Base-by-base conservation (phyloP, 2,113 vertebrate genomes). In the Cololabis saira region DNA sequence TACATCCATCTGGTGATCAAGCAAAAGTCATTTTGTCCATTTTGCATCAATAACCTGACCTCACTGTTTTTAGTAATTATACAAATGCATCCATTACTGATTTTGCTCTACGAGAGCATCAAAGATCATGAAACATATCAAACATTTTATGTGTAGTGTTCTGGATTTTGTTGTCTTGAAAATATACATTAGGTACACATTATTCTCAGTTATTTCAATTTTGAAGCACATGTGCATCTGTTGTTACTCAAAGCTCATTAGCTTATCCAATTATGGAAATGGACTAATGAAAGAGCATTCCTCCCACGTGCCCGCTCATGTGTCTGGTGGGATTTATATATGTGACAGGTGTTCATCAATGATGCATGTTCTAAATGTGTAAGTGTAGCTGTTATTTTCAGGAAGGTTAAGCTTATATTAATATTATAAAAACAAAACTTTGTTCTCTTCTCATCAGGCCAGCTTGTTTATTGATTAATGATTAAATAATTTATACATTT, bases 311-410 rank as follows among this genome's bases (percentile, higher is more conserved):
- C 80, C 52, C 72, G 66, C 66, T 67, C 41, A 43, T 42, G 54
- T 65, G 71, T 74, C 68, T 50, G 27, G 51, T 47, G 15, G 72
- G 78, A 88, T 88, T 87, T 76, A 79, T 80, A 73, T 16, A 40
- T 27, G 42, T 80, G 76, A 80, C 84, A 87, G 82, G 77, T 81
- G 70, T 52, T 70, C 60, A 56, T 60, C 74, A 69, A 61, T 67
- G 64, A 76, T 37, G 71, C 67, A 37, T 45, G 65, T 62, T 55
- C 55, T 33, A 16, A 42, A 27, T 37, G 49, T 12, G n/a, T 64
- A 13, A 59, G 42, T 51, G 12, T 51, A 71, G 55, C 37, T 52
- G 22, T 57, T 65, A 82, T 80, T 78, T 54, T 33, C 33, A 53
- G n/a, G 49, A 37, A 67, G 43, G 49, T 71, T 18, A 74, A 76